Evolutionary conservation across 2,888 invertebrate species (phyloP).

Genomic region (Eubasilissa splendida): DNA sequence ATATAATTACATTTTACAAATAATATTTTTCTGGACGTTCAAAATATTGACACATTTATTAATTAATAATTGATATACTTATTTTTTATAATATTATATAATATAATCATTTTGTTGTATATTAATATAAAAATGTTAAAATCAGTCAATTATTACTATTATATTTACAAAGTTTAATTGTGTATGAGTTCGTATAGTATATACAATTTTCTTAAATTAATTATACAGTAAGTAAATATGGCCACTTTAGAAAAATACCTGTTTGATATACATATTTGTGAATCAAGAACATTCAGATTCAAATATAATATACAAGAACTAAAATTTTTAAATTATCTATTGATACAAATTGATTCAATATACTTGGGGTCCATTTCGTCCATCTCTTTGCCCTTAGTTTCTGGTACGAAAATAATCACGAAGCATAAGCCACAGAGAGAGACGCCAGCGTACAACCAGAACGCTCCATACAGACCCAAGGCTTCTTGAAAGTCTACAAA

Average conservation of each 20-base stretch:
- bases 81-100: too few relatives aligned
- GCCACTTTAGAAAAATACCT: slow-evolving; percentile 8
- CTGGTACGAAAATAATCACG: slow-evolving; percentile 88
- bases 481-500: slow-evolving; percentile 84
- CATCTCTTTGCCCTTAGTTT: slow-evolving; percentile 91
- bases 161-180: too few relatives aligned
- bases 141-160: too few relatives aligned
- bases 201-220: too few relatives aligned
- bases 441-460: slow-evolving; percentile 89
- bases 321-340: slow-evolving; percentile 63
- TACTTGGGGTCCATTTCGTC: slow-evolving; percentile 89
- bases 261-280: neutral
- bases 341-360: slow-evolving; percentile 72
- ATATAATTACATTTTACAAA: too few relatives aligned
- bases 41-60: too few relatives aligned
- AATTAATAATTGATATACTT: too few relatives aligned
- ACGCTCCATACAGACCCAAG: slow-evolving; percentile 85
- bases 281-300: neutral
- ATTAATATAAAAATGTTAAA: too few relatives aligned
- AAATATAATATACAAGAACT: neutral
- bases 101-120: too few relatives aligned
- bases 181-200: too few relatives aligned
- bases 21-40: too few relatives aligned
- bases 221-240: slow-evolving; percentile 1
- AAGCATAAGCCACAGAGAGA: slow-evolving; percentile 86